Evolutionary conservation across 2,888 invertebrate genomes (phyloP).

Genomic region (Acanthoscelides obtectus): DNA sequence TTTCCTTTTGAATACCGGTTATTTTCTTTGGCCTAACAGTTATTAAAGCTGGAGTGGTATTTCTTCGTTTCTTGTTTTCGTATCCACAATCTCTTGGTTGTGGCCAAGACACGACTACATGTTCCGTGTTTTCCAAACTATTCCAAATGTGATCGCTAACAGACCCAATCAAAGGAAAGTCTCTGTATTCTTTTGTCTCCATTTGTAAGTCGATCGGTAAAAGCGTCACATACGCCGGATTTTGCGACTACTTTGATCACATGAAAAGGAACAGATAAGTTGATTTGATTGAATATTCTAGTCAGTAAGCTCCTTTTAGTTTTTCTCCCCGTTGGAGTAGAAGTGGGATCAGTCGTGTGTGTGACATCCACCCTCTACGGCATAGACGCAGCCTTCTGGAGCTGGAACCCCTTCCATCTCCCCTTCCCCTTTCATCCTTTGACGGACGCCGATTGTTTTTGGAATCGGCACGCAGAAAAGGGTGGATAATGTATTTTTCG

Average conservation of each 20-base stretch:
- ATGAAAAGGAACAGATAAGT: conserved; percentile 36
- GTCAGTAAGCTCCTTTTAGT: conserved; percentile 46
- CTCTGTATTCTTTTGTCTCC: background rate
- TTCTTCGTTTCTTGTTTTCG: no score
- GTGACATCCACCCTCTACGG: conserved; percentile 17
- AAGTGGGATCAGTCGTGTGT: conserved; percentile 44
- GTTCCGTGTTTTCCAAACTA: no score
- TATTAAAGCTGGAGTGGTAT: no score
- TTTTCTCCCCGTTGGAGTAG: conserved; percentile 19
- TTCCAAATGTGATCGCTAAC: background rate
- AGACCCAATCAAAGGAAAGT: background rate
- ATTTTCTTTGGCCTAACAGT: no score
- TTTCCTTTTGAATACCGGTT: no score
- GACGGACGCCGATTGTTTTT: background rate
- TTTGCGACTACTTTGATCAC: conserved; percentile 43
- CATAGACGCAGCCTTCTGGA: background rate
- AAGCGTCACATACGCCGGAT: conserved; percentile 44
- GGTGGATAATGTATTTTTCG: background rate
- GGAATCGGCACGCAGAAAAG: background rate
- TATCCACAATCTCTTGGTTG: no score
- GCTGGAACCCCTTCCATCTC: background rate
- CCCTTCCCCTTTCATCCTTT: background rate
- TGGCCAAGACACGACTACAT: no score
- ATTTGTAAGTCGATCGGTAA: conserved; percentile 23
- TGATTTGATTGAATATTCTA: conserved; percentile 48